Conservation (phyloP, 2,888 invertebrate genomes). For the Resseliella maxima region DNA sequence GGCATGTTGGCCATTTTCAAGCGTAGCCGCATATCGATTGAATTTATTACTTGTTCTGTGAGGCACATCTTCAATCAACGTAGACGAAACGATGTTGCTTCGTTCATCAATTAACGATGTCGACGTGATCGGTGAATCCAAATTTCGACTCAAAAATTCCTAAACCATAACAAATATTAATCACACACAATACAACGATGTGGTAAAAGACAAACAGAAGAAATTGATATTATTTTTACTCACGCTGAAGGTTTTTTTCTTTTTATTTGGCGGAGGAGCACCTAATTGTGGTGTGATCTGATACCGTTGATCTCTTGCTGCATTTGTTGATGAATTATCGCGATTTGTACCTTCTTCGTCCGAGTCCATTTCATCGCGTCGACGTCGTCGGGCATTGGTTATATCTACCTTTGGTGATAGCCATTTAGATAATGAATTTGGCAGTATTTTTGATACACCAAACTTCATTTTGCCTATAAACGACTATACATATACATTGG, state of each 20-base stretch:
- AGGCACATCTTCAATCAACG: conserved; percentile 45
- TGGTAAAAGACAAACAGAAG: not conserved
- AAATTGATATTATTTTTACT: not conserved
- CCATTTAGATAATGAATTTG: conserved; percentile 65
- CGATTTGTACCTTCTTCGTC: not conserved
- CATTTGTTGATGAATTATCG: too few species aligned
- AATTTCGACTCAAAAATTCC: conserved; percentile 26
- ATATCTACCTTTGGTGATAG: conserved; percentile 63
- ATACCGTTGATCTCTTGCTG: not conserved
- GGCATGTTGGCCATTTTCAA: conserved; percentile 37
- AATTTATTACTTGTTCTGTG: not conserved
- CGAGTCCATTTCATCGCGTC: conserved; percentile 17
- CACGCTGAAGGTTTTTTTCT: conserved; percentile 14
- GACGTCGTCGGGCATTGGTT: conserved; percentile 56
- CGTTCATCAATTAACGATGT: not conserved
- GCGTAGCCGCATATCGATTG: not conserved
- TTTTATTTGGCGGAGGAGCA: conserved; percentile 26
- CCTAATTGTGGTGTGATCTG: not conserved
- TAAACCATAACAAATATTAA: not conserved
- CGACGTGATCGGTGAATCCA: not conserved
- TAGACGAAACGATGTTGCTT: conserved; percentile 24
- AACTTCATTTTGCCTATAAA: conserved; percentile 66
- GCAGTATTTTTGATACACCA: conserved; percentile 65
- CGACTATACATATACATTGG: too few species aligned
- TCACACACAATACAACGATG: not conserved